Evolutionary conservation across 1,140 invertebrate genomes (phyloP).

Genomic region (Ericerus pela): DNA sequence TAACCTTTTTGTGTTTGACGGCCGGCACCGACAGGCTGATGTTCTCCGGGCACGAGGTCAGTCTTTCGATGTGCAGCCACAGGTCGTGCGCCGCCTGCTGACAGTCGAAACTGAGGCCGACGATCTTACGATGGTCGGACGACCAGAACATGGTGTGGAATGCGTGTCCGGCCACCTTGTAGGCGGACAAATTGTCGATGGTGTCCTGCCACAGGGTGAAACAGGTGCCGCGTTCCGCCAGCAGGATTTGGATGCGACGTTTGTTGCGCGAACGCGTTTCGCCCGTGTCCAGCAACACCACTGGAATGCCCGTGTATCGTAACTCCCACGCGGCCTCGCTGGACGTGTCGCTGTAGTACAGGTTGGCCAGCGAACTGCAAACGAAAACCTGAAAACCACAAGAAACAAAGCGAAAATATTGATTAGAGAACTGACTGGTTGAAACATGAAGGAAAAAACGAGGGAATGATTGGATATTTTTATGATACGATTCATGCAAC

Average conservation of each 20-base stretch:
- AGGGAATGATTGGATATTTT: no score
- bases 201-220: conserved; percentile 73
- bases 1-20: conserved; percentile 38
- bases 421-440: not conserved
- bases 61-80: conserved; percentile 46
- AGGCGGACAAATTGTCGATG: conserved; percentile 54
- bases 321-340: conserved; percentile 51
- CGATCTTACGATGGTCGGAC: conserved; percentile 43
- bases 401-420: not conserved
- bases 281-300: conserved; percentile 61
- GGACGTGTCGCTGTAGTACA: conserved; percentile 46
- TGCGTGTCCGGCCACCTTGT: conserved; percentile 41
- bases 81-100: conserved; percentile 55
- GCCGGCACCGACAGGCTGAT: conserved; percentile 56
- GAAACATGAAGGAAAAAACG: no score
- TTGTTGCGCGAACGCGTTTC: conserved; percentile 52
- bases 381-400: conserved; percentile 46
- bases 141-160: conserved; percentile 76
- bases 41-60: conserved; percentile 64
- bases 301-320: conserved; percentile 62
- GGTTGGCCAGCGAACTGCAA: conserved; percentile 59
- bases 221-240: conserved; percentile 69
- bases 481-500: no score
- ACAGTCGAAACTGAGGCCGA: conserved; percentile 49
- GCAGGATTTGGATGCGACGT: conserved; percentile 53